Conservation (phyloP, 2,113 vertebrate genomes). For the Acrocephalus kingi region DNA sequence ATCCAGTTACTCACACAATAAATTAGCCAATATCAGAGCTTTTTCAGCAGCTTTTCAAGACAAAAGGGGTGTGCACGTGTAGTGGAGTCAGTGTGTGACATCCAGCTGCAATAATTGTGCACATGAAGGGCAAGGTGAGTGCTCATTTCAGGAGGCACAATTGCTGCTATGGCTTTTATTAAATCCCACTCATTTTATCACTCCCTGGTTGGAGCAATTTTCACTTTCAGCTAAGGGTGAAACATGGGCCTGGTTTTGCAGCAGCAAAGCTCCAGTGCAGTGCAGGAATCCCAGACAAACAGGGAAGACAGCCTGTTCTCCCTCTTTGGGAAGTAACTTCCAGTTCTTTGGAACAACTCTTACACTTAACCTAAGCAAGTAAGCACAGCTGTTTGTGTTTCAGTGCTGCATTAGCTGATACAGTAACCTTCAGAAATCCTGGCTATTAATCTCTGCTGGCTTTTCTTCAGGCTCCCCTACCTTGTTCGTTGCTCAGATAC, state of each 20-base stretch:
- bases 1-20: not conserved
- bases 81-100: not conserved
- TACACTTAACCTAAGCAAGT: not conserved
- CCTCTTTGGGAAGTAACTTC: not conserved
- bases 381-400: not conserved
- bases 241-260: not conserved
- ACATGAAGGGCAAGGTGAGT: not conserved
- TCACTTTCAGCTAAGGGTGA: not conserved
- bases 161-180: not conserved
- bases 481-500: not conserved
- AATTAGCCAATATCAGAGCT: not conserved
- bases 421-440: conserved; percentile 19
- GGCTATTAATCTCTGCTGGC: not conserved
- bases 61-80: not conserved
- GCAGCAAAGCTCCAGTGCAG: not conserved
- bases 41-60: not conserved
- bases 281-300: not conserved
- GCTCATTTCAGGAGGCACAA: not conserved
- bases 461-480: conserved; percentile 2
- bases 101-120: not conserved
- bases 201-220: not conserved
- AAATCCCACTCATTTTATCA: not conserved
- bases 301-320: not conserved
- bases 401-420: not conserved
- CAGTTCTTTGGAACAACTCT: not conserved